These are phyloP conservation scores for Drosophila pseudoobscura DNA, from an alignment of 1,140 invertebrate species.

Conservation along the genomic window DNA sequence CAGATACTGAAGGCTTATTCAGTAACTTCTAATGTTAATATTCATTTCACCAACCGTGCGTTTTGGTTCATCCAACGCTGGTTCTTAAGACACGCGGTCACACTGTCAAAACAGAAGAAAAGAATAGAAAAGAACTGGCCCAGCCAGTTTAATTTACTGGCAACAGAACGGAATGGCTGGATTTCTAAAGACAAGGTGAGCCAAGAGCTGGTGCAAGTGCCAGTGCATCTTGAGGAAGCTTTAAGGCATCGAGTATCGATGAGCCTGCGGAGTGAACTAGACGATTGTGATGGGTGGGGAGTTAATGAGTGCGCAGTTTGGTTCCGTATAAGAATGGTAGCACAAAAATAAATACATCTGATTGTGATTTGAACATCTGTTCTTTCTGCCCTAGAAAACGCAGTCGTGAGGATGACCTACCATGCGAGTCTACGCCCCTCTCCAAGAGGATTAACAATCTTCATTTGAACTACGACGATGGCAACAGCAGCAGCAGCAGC, in stretches of 20 bases:
- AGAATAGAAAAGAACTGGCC: slow-evolving; percentile 29
- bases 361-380: not conserved
- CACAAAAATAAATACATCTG: not conserved
- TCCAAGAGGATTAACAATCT: slow-evolving; percentile 82
- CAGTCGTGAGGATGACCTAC: slow-evolving; percentile 76
- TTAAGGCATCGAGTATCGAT: too few species aligned
- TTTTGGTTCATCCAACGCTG: too few species aligned
- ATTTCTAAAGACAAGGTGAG: slow-evolving; percentile 57
- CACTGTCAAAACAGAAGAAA: too few species aligned
- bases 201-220: not conserved
- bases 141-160: slow-evolving; percentile 17
- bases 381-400: slow-evolving; percentile 60
- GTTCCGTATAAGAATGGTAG: too few species aligned
- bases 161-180: slow-evolving; percentile 54
- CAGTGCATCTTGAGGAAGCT: not conserved
- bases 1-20: too few species aligned
- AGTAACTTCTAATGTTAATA: too few species aligned
- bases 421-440: slow-evolving; percentile 73
- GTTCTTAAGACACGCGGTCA: too few species aligned
- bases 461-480: slow-evolving; percentile 75
- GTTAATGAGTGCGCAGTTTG: not conserved
- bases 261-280: too few species aligned
- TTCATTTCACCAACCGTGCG: too few species aligned
- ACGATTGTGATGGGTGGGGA: not conserved
- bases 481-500: slow-evolving; percentile 69